Base-by-base conservation (phyloP, 1,140 invertebrate genomes). In the Ceratitis capitata region DNA sequence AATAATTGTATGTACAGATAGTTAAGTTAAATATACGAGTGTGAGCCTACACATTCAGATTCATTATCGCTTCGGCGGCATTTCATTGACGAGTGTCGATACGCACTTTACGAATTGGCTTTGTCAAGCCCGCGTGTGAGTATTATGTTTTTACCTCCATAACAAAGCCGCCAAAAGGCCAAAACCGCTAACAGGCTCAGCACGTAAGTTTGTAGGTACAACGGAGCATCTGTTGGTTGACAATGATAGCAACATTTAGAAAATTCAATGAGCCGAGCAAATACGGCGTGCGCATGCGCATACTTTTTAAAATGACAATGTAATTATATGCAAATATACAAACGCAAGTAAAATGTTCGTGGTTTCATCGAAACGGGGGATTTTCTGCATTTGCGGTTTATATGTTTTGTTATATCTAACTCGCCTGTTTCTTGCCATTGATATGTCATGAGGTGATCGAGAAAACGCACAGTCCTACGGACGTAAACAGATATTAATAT, bases 351-450 rank as follows among this genome's bases (percentile, higher is more conserved):
- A n/a, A n/a, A 6, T 12, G 23, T n/a, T 51, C 53, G 82, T 35
- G 82, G 82, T 53, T 83, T 19, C 16, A 12, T 29, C 53, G 6
- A 35, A 29, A 53, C 53, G 82, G 82, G n/a, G 82, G 35, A 0
- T 83, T 83, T 53, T 53, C 42, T n/a, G 45, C 45, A 42, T 29
- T 83, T 58, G 82, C 16, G 47, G 47, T 83, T 32, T 35, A 53
- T 23, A n/a, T 29, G 29, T 49, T 82, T 82, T 82, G 16, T 29
- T 49, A 49, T 14, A 49, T 3, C 16, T 53, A 23, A 16, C 23
- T 82, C 78, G 47, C 45, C 47, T 16, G 53, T 83, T 14, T 83
- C 23, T 32, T 53, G 82, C 19, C n/a, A 83, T 83, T 83, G 29
- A 83, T 83, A 53, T 83, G 47, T 32, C 47, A 53, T 83, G 6